Evolutionary conservation across 2,888 invertebrate genomes (phyloP).

Genomic region (Hirtodrosophila trivittata): DNA sequence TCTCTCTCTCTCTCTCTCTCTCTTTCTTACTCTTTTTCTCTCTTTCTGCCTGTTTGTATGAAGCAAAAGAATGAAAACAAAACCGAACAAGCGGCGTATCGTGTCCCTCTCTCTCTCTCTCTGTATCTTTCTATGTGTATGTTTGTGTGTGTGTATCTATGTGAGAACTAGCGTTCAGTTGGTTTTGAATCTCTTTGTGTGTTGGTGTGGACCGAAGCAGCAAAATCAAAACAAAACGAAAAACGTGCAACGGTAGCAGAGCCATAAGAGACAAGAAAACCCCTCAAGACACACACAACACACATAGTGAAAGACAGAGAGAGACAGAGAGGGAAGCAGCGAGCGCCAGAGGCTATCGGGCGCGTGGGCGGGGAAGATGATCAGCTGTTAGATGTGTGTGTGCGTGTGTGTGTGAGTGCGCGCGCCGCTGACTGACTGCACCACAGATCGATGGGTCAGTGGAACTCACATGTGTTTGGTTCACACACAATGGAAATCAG

Average conservation of each 20-base stretch:
- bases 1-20: no score
- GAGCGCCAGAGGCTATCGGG: not conserved
- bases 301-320: constrained; percentile 6
- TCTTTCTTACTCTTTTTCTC: not conserved
- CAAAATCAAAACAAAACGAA: constrained; percentile 76
- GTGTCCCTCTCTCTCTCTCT: not conserved
- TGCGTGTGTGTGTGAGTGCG: not conserved
- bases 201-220: constrained; percentile 52
- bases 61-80: constrained; percentile 79
- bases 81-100: constrained; percentile 47
- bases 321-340: not conserved
- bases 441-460: constrained; percentile 30
- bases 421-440: constrained; percentile 6
- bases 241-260: constrained; percentile 67
- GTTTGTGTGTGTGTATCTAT: constrained; percentile 20
- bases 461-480: not conserved
- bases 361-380: constrained; percentile 9
- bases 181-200: constrained; percentile 15
- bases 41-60: no score
- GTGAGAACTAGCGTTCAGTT: constrained; percentile 6
- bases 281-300: constrained; percentile 4
- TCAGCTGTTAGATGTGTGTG: constrained; percentile 41
- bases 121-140: constrained; percentile 14
- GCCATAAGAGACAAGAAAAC: constrained; percentile 37
- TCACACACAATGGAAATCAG: not conserved